Base-by-base conservation (phyloP, 2,797 vertebrate genomes). In the Schizopygopsis pylzovi region DNA sequence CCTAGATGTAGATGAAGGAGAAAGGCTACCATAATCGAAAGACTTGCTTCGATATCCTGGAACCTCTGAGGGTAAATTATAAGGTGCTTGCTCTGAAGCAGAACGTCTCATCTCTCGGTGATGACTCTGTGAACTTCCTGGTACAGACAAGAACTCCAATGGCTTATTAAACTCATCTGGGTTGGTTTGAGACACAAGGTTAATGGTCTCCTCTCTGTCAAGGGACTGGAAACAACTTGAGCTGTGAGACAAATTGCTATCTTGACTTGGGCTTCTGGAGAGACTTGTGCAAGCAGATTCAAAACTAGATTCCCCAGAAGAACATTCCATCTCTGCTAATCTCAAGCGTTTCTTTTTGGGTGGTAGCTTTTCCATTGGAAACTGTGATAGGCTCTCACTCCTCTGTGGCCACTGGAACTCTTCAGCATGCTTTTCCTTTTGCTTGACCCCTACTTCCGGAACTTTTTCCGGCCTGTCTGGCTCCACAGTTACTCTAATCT, bases 371-470 rank as follows among this genome's bases (percentile, higher is more conserved):
- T 99, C 98, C 0, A 98, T 96, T 59, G 98, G 98, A 88, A 99
- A 98, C 86, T 99, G 98, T 92, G 98, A 98, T 90, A 99, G 96
- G 1, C 98, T 99, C 96, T 99, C 98, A 78, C 98, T 99, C 89
- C 98, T 96, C 89, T 99, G 98, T 11, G 98, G 98, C 98, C 98
- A 99, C 90, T 99, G 98, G 87, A 99, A 99, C 91, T 99, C 98
- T 92, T 99, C 98, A 0, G 95, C 90, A 0, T 96, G 95, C 91
- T 97, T 99, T 88, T 99, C 98, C 0, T 95, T 96, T 87, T 99
- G 98, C 93, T 97, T 99, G 33, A 88, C 94, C 80, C 95, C 96
- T 52, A 94, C 87, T 87, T 98, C 98, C 12, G 93, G 94, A 70
- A 96, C 95, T 88, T 97, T 97, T 85, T 98, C 97, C 0, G 97